Percentiles rank a stretch among this genome's conserved stretches.
Conservation (phyloP, 2,888 invertebrate species). For the Pandemis heparana region DNA sequence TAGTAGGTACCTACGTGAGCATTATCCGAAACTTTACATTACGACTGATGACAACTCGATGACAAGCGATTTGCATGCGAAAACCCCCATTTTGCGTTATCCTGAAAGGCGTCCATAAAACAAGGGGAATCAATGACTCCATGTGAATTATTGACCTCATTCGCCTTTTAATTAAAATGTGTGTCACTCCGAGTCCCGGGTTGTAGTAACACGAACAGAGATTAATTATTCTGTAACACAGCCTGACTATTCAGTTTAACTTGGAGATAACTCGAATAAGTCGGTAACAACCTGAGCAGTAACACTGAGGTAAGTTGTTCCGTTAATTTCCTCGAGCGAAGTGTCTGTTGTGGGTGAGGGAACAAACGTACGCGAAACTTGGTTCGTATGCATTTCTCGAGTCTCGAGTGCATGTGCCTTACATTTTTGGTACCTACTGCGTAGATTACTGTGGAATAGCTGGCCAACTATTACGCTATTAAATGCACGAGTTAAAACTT, state of each 20-base stretch:
- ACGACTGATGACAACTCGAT: neutral
- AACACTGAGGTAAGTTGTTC: conserved; percentile 35
- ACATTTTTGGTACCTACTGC: conserved; percentile 14
- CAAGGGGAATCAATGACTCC: conserved; percentile 9
- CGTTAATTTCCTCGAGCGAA: conserved; percentile 34
- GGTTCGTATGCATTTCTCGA: conserved; percentile 23
- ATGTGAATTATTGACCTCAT: conserved; percentile 7
- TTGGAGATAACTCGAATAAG: conserved; percentile 33
- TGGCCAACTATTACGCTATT: neutral
- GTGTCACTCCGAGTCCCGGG: conserved; percentile 13
- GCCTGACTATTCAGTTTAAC: conserved; percentile 35
- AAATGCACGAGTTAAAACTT: neutral
- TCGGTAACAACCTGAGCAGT: conserved; percentile 30
- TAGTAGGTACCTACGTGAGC: too few relatives aligned
- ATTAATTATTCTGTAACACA: conserved; percentile 40
- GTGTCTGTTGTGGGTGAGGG: conserved; percentile 28
- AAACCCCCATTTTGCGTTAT: neutral
- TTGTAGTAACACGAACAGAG: conserved; percentile 26
- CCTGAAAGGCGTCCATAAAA: neutral
- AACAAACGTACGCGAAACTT: conserved; percentile 32
- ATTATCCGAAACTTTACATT: neutral
- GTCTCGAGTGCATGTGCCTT: conserved; percentile 6
- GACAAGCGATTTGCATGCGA: neutral
- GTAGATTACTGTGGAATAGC: neutral
- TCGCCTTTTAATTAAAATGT: conserved; percentile 25